phyloP scores from a whole-genome alignment of 1,140 invertebrate species.

The Danaus melanippus region DNA sequence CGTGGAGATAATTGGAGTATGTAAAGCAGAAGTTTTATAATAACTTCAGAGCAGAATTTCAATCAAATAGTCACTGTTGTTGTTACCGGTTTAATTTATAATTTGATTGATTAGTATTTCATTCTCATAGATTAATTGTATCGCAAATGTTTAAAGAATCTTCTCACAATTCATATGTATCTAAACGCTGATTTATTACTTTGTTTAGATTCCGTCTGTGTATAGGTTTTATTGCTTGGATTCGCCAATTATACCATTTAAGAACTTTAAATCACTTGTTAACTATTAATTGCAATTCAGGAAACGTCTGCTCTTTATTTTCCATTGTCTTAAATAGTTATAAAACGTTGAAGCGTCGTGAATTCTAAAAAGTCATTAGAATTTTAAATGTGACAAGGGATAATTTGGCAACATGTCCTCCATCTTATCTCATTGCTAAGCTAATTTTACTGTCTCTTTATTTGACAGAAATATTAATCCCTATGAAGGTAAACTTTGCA shows the following conservation, averaged over 20 bases:
- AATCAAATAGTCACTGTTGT: too few species aligned
- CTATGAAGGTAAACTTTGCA: too few species aligned
- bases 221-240: slow-evolving; percentile 18
- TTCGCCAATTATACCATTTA: slow-evolving; percentile 20
- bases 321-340: slow-evolving; percentile 30
- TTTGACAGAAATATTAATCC: too few species aligned
- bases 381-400: slow-evolving; percentile 35
- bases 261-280: slow-evolving; percentile 16
- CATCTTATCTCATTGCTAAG: slow-evolving; percentile 22
- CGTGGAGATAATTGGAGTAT: too few species aligned
- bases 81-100: too few species aligned
- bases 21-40: too few species aligned
- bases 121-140: background rate
- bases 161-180: slow-evolving; percentile 10
- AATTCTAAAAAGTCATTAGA: slow-evolving; percentile 39
- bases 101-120: too few species aligned
- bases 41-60: too few species aligned
- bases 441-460: background rate
- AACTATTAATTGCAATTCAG: slow-evolving; percentile 32
- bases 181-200: slow-evolving; percentile 13
- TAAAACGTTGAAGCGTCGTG: slow-evolving; percentile 32
- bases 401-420: slow-evolving; percentile 20
- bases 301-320: slow-evolving; percentile 19
- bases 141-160: slow-evolving; percentile 6
- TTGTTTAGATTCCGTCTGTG: slow-evolving; percentile 15